Evolutionary conservation across 2,113 vertebrate genomes (phyloP), one percentile per base, ranked within the genome.

Genomic region (Vulpes ferrilata): DNA sequence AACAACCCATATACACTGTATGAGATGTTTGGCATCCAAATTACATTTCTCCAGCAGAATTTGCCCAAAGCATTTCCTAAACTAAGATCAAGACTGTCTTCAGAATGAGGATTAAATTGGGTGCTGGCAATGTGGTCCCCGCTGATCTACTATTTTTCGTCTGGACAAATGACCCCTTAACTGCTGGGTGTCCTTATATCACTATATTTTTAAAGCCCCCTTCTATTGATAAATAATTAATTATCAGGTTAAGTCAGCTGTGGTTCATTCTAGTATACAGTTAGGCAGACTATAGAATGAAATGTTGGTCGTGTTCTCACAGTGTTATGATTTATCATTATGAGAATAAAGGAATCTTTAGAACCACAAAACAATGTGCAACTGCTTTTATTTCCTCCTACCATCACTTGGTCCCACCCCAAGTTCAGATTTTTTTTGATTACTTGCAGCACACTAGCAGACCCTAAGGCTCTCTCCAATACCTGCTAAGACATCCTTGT

Each of bases 1-100:
- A 97, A 97, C 85, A 98, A 96, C 95, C 79, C 79, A 95, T 71
- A 94, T 81, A 91, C 94, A 95, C 97, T 95, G 2, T 51, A 53
- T 96, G 98, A 94, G 67, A 96, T 32, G 62, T 78, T 73, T 90
- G 51, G 89, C 20, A 92, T 69, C 62, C 32, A 80, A 96, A 92
- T 93, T 27, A 53, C 30, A 93, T 82, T 71, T 83, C 64, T 93
- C 62, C 12, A 12, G 59, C 73, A 73, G 38, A 95, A 78, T 90
- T 88, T 88, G 15, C 73, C 78, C 79, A 93, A 83, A 97, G 83
- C 55, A 93, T 93, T 87, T 95, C 57, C 84, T 80, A 84, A 92
- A 19, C 91, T 93, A 51, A 71, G 43, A 94, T 87, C 62, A 87
- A 92, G 94, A 86, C 20, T 80, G 27, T 83, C 67, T 83, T 97